phyloP scores from a whole-genome alignment of 2,797 vertebrate genomes.

The Phylloscopus collybita region DNA sequence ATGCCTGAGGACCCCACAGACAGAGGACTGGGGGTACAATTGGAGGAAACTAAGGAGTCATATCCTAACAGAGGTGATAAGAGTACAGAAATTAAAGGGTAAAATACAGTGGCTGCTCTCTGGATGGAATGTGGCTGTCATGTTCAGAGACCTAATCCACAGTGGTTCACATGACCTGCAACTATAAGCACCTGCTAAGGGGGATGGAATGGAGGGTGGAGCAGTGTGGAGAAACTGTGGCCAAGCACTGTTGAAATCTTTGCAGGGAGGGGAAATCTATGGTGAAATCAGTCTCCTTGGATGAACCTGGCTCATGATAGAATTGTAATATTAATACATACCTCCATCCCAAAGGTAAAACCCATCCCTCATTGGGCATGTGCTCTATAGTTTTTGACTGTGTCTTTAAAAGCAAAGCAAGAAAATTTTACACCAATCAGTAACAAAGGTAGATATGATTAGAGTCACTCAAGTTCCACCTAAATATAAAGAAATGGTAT shows the following conservation, averaged over 20 bases:
- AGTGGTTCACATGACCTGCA: not conserved
- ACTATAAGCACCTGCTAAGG: not conserved
- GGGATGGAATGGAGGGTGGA: not conserved
- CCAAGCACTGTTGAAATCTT: not conserved
- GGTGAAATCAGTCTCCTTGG: not conserved
- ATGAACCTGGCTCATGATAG: not conserved
- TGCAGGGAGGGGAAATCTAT: not conserved
- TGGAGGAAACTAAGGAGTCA: not conserved
- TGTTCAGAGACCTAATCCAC: not conserved
- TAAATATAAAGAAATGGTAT: not conserved
- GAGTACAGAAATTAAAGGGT: not conserved
- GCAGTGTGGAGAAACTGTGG: not conserved
- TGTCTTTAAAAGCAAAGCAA: not conserved
- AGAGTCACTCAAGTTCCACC: not conserved
- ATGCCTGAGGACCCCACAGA: too few relatives aligned
- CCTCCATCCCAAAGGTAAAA: not conserved
- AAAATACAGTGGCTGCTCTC: not conserved
- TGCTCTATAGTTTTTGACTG: not conserved
- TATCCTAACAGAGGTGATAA: not conserved
- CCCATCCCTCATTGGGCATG: too few relatives aligned
- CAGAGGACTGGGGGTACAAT: rapidly evolving
- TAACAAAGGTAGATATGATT: not conserved
- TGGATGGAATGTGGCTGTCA: not conserved
- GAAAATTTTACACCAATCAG: not conserved
- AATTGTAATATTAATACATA: not conserved